These are phyloP conservation scores for Agelastica alni DNA, from an alignment of 2,888 invertebrate genomes.

Conservation along the genomic window DNA sequence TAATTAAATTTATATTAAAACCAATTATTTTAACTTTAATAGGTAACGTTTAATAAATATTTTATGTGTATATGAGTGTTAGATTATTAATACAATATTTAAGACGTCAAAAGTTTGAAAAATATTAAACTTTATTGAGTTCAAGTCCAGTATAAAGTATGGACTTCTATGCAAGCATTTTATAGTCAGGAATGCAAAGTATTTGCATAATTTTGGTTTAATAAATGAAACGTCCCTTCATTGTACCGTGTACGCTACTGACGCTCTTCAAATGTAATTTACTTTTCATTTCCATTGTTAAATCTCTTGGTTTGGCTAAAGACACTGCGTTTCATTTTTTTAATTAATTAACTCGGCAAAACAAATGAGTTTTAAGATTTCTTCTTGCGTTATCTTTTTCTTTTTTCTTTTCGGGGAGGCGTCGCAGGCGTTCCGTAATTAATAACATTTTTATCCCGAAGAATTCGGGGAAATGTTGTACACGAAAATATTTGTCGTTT, in stretches of 20 bases:
- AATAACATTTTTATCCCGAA: conserved; percentile 47
- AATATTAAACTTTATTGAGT: too few species aligned
- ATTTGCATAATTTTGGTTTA: too few species aligned
- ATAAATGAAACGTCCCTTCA: too few species aligned
- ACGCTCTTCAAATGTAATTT: conserved; percentile 25
- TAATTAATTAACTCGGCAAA: conserved; percentile 55
- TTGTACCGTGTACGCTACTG: conserved; percentile 17
- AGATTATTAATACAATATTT: too few species aligned
- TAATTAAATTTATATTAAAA: too few species aligned
- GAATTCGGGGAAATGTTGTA: conserved; percentile 27
- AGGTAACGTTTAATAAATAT: too few species aligned
- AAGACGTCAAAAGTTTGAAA: too few species aligned
- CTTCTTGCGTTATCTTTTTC: conserved; percentile 45
- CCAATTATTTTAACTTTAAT: too few species aligned
- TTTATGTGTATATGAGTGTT: too few species aligned
- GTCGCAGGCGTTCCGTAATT: conserved; percentile 41
- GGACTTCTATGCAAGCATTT: too few species aligned
- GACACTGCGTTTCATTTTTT: conserved; percentile 49
- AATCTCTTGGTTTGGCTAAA: conserved; percentile 35
- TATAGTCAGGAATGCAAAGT: too few species aligned
- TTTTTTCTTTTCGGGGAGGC: conserved; percentile 39
- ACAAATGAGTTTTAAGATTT: conserved; percentile 54
- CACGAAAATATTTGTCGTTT: neutral
- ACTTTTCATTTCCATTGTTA: conserved; percentile 41
- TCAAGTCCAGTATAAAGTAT: too few species aligned